A percentile compares a stretch with the other conserved stretches of the same genome.
Conservation (phyloP, 2,797 vertebrate genomes). For the Esox lucius region DNA sequence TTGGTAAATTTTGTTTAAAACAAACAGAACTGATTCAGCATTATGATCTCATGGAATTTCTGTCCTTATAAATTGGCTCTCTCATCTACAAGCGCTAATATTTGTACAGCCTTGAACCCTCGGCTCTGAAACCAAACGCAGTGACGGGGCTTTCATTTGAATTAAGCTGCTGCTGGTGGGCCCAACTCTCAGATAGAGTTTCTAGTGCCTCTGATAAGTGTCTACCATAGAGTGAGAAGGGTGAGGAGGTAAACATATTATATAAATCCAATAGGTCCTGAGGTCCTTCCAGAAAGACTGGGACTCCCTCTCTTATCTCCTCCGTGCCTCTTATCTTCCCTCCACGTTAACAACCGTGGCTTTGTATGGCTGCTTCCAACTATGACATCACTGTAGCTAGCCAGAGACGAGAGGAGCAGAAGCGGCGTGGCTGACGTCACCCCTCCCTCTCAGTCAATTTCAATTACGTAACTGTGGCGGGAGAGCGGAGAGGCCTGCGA, state of each 20-base stretch:
- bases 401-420: slow-evolving; percentile 34
- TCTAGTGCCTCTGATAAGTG: not conserved
- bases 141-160: not conserved
- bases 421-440: slow-evolving; percentile 61
- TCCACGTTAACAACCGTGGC: slow-evolving; percentile 1
- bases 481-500: slow-evolving; percentile 31
- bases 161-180: not conserved
- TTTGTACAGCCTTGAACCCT: not conserved
- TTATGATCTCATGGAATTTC: not conserved
- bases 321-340: not conserved
- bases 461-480: slow-evolving; percentile 65
- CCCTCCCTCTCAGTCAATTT: slow-evolving; percentile 70
- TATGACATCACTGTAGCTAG: slow-evolving; percentile 71
- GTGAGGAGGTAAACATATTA: slow-evolving; percentile 43
- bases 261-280: slow-evolving; percentile 53
- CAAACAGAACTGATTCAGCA: not conserved
- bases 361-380: slow-evolving; percentile 54
- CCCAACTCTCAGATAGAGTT: not conserved
- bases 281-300: slow-evolving; percentile 50
- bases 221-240: not conserved
- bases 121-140: not conserved
- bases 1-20: not conserved
- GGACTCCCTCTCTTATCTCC: not conserved
- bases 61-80: not conserved
- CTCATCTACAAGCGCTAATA: not conserved